These are phyloP conservation scores for Pentamera pediparva DNA, from an alignment of 53 echinoderm and acorn worm species.

Conservation along the genomic window DNA sequence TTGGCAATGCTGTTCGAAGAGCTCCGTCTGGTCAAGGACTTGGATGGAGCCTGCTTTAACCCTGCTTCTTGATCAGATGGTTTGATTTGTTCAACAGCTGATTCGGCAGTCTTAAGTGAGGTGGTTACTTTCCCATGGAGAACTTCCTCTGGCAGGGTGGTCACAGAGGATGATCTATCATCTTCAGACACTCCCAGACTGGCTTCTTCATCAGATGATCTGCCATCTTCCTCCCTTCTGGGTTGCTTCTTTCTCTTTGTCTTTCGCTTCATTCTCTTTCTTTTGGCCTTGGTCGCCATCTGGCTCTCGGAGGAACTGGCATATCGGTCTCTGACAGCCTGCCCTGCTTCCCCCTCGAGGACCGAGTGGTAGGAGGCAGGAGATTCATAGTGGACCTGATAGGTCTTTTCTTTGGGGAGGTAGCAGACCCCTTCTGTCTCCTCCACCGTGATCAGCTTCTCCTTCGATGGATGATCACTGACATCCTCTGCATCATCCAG, in stretches of 20 bases:
- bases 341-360: background rate
- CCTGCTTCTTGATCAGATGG: no score
- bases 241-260: background rate
- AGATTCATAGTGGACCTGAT: constrained; percentile 25
- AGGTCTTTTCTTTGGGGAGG: constrained; percentile 47
- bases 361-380: background rate
- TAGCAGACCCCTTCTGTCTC: constrained; percentile 79
- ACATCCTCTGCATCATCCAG: constrained; percentile 50
- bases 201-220: background rate
- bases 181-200: background rate
- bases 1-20: background rate
- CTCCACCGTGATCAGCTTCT: constrained; percentile 51
- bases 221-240: background rate
- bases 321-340: background rate
- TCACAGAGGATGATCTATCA: background rate
- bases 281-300: background rate
- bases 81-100: no score
- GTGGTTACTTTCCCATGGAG: no score
- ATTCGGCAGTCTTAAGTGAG: no score
- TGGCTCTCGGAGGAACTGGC: background rate
- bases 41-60: no score
- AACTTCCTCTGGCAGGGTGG: no score
- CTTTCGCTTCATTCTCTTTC: background rate
- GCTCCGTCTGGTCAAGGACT: no score
- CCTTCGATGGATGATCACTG: constrained; percentile 64